Conservation (phyloP, 2,113 vertebrate species). For the Oryzias woworae region DNA sequence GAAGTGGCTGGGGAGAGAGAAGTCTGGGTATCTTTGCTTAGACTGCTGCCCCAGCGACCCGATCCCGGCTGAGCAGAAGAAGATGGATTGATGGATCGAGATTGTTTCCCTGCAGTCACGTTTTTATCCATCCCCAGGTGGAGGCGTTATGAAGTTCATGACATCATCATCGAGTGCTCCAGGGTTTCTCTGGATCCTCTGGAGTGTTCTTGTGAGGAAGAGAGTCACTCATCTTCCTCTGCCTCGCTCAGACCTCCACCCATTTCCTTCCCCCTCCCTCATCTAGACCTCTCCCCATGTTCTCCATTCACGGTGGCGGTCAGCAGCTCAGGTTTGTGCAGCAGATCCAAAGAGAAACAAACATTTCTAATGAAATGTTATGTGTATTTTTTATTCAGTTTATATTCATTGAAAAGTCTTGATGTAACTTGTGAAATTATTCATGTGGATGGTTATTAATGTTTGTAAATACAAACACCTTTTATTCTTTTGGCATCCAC, state of each 20-base stretch:
- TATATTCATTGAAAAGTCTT: no score
- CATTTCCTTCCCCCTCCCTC: constrained; percentile 51
- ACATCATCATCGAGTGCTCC: constrained; percentile 97
- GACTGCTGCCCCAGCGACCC: no score
- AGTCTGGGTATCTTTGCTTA: no score
- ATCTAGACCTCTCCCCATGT: constrained; percentile 65
- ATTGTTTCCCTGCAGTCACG: no score
- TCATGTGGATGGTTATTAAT: no score
- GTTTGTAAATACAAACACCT: no score
- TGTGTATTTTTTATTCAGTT: background rate
- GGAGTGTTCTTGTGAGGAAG: constrained; percentile 92
- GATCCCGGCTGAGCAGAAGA: no score
- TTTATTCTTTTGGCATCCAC: no score
- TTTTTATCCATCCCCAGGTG: constrained; percentile 76
- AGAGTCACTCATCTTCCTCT: constrained; percentile 66
- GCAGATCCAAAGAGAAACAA: background rate
- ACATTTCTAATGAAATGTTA: background rate
- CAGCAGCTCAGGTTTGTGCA: constrained; percentile 69
- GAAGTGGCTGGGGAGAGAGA: no score
- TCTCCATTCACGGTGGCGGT: constrained; percentile 67
- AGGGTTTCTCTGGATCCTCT: constrained; percentile 94
- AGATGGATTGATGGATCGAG: no score
- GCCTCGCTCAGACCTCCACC: constrained; percentile 43
- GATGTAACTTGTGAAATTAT: no score
- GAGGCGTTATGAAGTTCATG: constrained; percentile 94